Base-by-base conservation (phyloP, 2,797 vertebrate species). In the Leucoraja ocellata region DNA sequence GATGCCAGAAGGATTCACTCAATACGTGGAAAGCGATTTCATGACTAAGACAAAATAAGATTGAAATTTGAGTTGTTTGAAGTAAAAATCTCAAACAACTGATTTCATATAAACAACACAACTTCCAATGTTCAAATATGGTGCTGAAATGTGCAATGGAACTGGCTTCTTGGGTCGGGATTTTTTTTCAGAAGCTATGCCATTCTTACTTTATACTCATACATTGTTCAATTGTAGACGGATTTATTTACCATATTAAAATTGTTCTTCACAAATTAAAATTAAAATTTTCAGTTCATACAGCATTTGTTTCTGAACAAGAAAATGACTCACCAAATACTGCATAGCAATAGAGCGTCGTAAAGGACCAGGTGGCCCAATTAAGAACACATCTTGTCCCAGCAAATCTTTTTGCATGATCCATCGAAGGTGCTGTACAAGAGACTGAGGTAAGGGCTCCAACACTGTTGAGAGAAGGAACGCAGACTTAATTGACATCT, bases 371-470 rank as follows among this genome's bases (percentile, higher is more conserved):
- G 99, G 98, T 54, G 98, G 98, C 36, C 99, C 98, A 18, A 99
- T 99, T 32, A 99, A 98, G 94, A 99, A 99, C 77, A 99, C 95
- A 93, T 99, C 98, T 96, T 99, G 99, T 8, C 98, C 99, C 94
- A 99, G 94, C 93, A 99, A 96, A 93, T 99, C 99, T 95, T 99
- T 99, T 95, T 99, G 99, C 98, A 99, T 99, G 93, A 99, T 98
- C 99, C 99, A 99, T 96, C 98, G 96, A 39, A 99, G 96, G 95
- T 99, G 98, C 78, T 99, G 98, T 94, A 96, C 96, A 63, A 98
- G 95, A 13, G 97, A 96, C 90, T 99, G 98, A 1, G 98, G 96
- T 93, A 98, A n/a, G 28, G 96, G 96, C 63, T 98, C 97, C 94
- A 96, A 96, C 96, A 98, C 99, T 97, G 94, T 32, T 93, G 76